These are phyloP conservation scores for Hyles euphorbiae DNA, from an alignment of 1,140 invertebrate genomes.

Conservation along the genomic window DNA sequence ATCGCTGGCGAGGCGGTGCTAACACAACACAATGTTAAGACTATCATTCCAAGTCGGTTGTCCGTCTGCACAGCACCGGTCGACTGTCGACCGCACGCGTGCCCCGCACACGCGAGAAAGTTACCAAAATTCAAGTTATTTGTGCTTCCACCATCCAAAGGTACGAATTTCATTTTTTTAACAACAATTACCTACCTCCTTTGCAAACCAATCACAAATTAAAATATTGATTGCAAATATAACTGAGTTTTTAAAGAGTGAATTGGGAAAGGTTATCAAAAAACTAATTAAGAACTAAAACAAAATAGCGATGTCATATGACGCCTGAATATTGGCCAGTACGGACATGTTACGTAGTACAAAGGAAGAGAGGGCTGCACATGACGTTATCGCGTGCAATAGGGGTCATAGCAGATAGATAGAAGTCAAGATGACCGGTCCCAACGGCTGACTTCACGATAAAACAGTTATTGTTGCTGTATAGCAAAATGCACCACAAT, in stretches of 20 bases:
- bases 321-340: not conserved
- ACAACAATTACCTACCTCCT: no score
- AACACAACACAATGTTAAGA: not conserved
- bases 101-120: not conserved
- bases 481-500: slow-evolving; percentile 2
- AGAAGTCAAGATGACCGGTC: slow-evolving; percentile 19
- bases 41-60: slow-evolving; percentile 4
- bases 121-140: not conserved
- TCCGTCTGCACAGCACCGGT: slow-evolving; percentile 10
- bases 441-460: slow-evolving; percentile 11
- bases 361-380: slow-evolving; percentile 19
- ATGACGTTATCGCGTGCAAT: slow-evolving; percentile 23
- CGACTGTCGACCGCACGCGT: not conserved
- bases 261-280: no score
- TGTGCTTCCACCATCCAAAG: no score
- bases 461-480: slow-evolving; percentile 7
- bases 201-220: no score
- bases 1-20: slow-evolving; percentile 8
- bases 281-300: no score
- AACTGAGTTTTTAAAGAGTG: no score
- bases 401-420: slow-evolving; percentile 25
- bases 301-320: no score
- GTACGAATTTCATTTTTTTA: no score
- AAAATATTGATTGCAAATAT: no score
- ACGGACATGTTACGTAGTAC: slow-evolving; percentile 14